Evolutionary conservation across 1,140 invertebrate species (phyloP).

Genomic region (Hydropsyche tenuis): DNA sequence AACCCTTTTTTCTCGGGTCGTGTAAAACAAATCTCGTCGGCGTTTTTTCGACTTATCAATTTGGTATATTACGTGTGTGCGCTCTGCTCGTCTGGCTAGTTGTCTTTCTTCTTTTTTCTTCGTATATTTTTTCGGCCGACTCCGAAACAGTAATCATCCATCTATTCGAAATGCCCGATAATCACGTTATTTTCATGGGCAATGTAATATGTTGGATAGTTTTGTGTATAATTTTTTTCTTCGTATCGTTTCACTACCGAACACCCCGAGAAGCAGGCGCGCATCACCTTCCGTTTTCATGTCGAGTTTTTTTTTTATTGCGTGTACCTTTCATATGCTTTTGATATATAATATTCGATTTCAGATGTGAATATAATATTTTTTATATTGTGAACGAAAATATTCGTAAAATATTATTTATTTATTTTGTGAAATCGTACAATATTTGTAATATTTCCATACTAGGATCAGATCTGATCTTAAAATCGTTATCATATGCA

Average conservation of each 20-base stretch:
- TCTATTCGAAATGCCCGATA: constrained; percentile 37
- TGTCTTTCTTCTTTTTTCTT: neutral
- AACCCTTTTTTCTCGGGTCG: constrained; percentile 12
- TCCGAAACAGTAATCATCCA: constrained; percentile 28
- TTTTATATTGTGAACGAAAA: too few species aligned
- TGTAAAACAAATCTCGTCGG: constrained; percentile 32
- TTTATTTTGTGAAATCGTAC: too few species aligned
- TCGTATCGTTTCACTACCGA: constrained; percentile 13
- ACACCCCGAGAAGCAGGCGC: constrained; percentile 8
- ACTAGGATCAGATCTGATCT: too few species aligned
- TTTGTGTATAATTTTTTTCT: constrained; percentile 30
- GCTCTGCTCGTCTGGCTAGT: neutral
- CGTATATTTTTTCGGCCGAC: neutral
- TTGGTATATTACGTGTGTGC: constrained; percentile 19
- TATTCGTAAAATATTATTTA: too few species aligned
- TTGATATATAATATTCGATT: neutral
- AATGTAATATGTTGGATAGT: constrained; percentile 33
- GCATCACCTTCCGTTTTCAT: neutral
- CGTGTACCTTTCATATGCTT: too few species aligned
- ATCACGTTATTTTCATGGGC: constrained; percentile 39
- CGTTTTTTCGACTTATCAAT: constrained; percentile 37
- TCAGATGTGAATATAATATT: too few species aligned
- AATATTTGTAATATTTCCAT: too few species aligned
- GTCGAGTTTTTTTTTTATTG: too few species aligned
- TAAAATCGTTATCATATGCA: too few species aligned